Base-by-base conservation (phyloP, 2,797 vertebrate species). In the Sebastes aleutianus region DNA sequence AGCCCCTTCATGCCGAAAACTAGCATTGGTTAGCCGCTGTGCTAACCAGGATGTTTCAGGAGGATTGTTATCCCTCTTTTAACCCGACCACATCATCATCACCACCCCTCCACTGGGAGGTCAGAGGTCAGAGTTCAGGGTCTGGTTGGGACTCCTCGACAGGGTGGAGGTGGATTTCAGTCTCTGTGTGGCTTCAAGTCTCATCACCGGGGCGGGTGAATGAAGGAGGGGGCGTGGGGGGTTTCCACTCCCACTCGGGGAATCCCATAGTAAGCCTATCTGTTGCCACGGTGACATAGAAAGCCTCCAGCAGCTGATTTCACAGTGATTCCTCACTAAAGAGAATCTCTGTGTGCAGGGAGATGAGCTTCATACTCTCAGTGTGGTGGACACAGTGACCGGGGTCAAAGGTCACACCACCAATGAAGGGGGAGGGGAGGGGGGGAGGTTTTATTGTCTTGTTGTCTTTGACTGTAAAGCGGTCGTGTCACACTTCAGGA, bases 231-330 rank as follows among this genome's bases (percentile, higher is more conserved):
- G 9, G 11, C 2, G 10, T n/a, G 53, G 62, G 80, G 39, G 18
- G 26, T 20, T 16, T 50, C 64, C 50, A 58, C 56, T 34, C 50
- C 34, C 47, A 58, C 4, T 14, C 10, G 27, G 59, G 62, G 16
- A 31, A 31, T 65, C 79, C 66, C 61, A 56, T 26, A 39, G 75
- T 71, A 62, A 74, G 43, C 43, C 47, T 8, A 11, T 20, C 16
- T 6, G 80, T 83, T 57, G 61, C 61, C 70, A 68, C 18, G 66
- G 74, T 6, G 58, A 77, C n/a, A 7, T 29, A 56, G 34, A 80
- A 78, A 87, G 58, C 68, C 75, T 53, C 24, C 43, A 39, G 71
- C 67, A 6, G 76, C 72, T 76, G 76, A 82, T 79, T 71, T 85
- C 75, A 85, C 61, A 57, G 70, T 31, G 54, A 81, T 74, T 70